phyloP scores from a whole-genome alignment of 2,797 vertebrate species.

The Loris lydekkerianus region DNA sequence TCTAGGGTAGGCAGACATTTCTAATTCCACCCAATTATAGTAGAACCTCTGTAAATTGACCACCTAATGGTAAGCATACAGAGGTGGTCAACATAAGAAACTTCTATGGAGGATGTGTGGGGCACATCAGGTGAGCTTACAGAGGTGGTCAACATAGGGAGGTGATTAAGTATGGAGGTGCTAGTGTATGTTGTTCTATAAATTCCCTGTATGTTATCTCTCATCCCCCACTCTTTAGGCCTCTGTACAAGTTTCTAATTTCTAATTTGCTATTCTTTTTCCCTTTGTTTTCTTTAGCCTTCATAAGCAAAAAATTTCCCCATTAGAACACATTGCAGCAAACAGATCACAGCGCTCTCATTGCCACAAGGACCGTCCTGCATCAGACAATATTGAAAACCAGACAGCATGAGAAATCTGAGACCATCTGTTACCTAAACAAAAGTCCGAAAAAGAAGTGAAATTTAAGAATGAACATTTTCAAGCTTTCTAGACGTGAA shows the following conservation, averaged over 20 bases:
- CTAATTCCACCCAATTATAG: background rate
- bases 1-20: background rate
- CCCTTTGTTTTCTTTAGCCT: background rate
- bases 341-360: background rate
- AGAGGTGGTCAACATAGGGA: no score
- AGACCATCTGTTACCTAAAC: background rate
- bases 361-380: background rate
- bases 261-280: background rate
- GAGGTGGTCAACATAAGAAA: no score
- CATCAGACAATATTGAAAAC: conserved; percentile 1
- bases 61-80: no score
- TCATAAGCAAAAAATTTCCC: background rate
- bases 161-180: no score
- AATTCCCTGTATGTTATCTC: background rate
- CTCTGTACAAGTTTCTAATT: background rate
- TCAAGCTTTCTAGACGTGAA: background rate
- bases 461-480: conserved; percentile 7
- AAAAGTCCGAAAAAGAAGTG: background rate
- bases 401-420: background rate
- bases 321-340: background rate
- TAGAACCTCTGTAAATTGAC: no score
- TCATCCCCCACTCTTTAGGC: background rate
- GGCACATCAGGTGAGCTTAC: no score
- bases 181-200: background rate
- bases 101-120: no score